Evolutionary conservation across 2,113 vertebrate genomes (phyloP), one percentile per base, ranked within the genome.

Genomic region (Athene cunicularia): DNA sequence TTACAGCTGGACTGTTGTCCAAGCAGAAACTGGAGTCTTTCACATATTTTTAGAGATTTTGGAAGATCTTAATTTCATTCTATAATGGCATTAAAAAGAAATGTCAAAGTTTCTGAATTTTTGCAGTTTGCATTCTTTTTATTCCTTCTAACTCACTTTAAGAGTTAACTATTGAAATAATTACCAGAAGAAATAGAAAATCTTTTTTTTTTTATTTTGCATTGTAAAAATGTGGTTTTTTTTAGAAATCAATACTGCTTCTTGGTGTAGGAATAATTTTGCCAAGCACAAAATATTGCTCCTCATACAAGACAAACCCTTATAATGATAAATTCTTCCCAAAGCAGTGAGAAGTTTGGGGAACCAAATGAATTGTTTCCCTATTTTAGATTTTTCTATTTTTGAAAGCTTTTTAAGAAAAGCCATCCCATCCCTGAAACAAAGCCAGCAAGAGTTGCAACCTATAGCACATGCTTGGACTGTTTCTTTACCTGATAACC

Each of bases 241-340:
- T n/a, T n/a, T n/a, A n/a, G n/a, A 26, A 9, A 8, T 1, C 5
- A 14, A 1, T 79, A 41, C 2, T 62, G 1, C 7, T 70, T 8
- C 50, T 62, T 79, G 8, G 4, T 14, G 5, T 62, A 15, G 12
- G 4, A 75, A 67, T 11, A 91, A 63, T 67, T 91, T 83, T 76
- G 2, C 5, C 23, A 55, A 7, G 12, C 17, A 72, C 19, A 68
- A 72, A 50, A 32, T 33, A 72, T 59, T 83, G 8, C 2, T 63
- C 28, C 47, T 75, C 20, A 41, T 28, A 59, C 6, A 80, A 67
- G 23, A 75, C 0, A 45, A 45, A 17, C 43, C 43, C 43, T 45
- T 43, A 28, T 4, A 5, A 59, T 43, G 17, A 60, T 66, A 53
- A 83, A 64, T 9, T 47, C 26, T 53, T 50, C 43, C 12, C 6